phyloP scores from a whole-genome alignment of 2,113 vertebrate species.

The Peromyscus maniculatus region DNA sequence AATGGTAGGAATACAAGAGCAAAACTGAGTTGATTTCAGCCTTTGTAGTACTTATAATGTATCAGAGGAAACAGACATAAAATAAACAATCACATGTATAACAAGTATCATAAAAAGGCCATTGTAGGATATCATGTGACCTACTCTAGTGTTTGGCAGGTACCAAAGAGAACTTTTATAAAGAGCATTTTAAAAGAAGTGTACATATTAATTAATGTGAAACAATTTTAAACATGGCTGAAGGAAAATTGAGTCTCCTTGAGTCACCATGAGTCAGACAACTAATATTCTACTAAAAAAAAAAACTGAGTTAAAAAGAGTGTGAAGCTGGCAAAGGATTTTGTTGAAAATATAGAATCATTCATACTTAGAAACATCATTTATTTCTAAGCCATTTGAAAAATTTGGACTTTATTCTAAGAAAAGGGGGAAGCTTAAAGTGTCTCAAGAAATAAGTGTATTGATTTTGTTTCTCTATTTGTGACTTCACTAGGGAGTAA shows the following conservation, averaged over 20 bases:
- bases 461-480: background rate
- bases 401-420: conserved; percentile 24
- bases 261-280: background rate
- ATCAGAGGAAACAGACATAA: background rate
- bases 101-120: background rate
- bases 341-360: background rate
- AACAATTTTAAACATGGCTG: background rate
- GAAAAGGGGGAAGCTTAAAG: background rate
- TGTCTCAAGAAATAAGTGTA: background rate
- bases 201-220: background rate
- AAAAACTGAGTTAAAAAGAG: background rate
- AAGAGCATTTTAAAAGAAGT: conserved; percentile 9
- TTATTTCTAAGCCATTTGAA: conserved; percentile 28
- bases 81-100: background rate
- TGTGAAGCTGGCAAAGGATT: background rate
- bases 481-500: background rate
- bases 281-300: background rate
- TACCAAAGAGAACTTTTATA: background rate
- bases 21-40: background rate
- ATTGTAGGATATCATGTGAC: background rate
- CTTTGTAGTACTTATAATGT: background rate
- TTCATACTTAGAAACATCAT: background rate
- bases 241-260: background rate
- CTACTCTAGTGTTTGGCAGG: background rate
- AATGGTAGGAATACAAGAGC: background rate